Conservation (phyloP, 2,797 vertebrate species). For the Tangara arthus region DNA sequence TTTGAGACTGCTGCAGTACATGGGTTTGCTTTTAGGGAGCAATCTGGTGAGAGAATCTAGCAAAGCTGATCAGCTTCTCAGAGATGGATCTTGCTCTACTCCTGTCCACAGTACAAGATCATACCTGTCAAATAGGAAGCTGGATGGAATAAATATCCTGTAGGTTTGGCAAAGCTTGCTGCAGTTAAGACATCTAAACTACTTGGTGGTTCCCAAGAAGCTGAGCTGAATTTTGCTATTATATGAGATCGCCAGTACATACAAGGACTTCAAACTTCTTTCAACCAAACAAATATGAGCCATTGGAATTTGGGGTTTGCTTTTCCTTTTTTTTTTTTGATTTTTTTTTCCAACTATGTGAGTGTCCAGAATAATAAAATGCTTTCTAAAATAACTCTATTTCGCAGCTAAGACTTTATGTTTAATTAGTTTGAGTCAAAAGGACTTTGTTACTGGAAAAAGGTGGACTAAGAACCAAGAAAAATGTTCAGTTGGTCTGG, state of each 20-base stretch:
- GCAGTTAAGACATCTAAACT: not conserved
- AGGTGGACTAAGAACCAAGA: not conserved
- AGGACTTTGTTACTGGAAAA: not conserved
- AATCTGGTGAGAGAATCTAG: not conserved
- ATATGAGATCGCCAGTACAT: not conserved
- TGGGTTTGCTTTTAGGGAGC: not conserved
- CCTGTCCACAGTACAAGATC: not conserved
- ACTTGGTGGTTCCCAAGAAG: not conserved
- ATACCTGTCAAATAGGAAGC: not conserved
- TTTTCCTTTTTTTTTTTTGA: no score
- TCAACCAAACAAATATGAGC: not conserved
- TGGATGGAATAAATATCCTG: not conserved
- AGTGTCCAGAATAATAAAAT: not conserved
- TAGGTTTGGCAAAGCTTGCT: not conserved
- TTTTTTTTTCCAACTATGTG: not conserved
- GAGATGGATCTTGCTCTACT: not conserved
- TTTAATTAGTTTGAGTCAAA: not conserved
- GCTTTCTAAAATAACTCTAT: not conserved
- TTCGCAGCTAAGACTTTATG: not conserved
- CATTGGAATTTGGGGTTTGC: rapidly evolving
- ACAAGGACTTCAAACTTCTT: not conserved
- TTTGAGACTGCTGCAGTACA: not conserved
- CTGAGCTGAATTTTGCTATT: not conserved
- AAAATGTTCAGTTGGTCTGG: not conserved
- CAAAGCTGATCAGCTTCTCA: not conserved